phyloP scores from a whole-genome alignment of 2,113 vertebrate genomes.

The Chrysochloris asiatica region DNA sequence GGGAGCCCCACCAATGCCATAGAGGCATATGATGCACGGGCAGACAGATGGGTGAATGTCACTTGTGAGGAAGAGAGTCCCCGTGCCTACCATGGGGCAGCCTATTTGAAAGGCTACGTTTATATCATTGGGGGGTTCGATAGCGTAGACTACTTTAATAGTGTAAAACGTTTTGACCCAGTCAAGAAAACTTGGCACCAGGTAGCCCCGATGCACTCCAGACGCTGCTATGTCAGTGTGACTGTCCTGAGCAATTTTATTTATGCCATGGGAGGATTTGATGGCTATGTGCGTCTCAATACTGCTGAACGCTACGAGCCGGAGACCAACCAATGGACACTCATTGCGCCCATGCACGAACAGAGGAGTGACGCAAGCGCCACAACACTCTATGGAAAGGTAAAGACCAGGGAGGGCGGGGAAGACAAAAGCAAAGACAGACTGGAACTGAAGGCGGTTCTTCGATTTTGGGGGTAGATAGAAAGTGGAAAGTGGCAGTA shows the following conservation, averaged over 20 bases:
- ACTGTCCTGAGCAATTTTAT: constrained; percentile 83
- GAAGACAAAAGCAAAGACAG: not conserved
- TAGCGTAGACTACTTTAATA: constrained; percentile 86
- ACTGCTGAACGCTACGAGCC: constrained; percentile 87
- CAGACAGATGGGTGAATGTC: constrained; percentile 87
- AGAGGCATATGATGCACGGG: constrained; percentile 86
- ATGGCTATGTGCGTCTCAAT: constrained; percentile 87
- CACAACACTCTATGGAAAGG: constrained; percentile 87
- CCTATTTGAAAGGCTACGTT: constrained; percentile 85
- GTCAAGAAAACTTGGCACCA: constrained; percentile 86
- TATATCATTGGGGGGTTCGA: constrained; percentile 90
- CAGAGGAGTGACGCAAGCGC: constrained; percentile 88
- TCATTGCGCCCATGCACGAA: constrained; percentile 88
- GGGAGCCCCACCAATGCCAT: constrained; percentile 86
- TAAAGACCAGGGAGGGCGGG: not conserved
- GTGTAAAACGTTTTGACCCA: constrained; percentile 86
- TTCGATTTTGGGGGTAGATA: not conserved
- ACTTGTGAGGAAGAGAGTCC: constrained; percentile 83
- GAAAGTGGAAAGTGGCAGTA: not conserved
- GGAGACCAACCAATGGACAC: constrained; percentile 88
- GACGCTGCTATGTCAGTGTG: constrained; percentile 89
- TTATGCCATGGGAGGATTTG: constrained; percentile 90
- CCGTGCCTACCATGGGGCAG: constrained; percentile 85
- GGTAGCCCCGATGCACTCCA: constrained; percentile 89
- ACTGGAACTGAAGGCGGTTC: not conserved